Evolutionary conservation across 2,888 invertebrate species (phyloP).

Genomic region (Sinhomidia bicolor): DNA sequence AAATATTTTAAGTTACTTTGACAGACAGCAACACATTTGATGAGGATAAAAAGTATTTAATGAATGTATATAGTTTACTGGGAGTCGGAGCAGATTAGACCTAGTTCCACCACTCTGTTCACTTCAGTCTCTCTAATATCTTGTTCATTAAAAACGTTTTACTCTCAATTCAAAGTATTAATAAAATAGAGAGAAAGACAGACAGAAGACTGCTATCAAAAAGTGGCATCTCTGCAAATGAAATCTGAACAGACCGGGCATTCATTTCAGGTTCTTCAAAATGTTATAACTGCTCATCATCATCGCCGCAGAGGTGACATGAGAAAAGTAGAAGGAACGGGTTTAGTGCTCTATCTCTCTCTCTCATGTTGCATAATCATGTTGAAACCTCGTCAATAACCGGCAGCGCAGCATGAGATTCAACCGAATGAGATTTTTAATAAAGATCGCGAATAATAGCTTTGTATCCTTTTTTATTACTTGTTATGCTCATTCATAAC

Average conservation of each 20-base stretch:
- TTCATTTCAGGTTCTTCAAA: conserved; percentile 60
- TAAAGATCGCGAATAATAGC: too few relatives aligned
- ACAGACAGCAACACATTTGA: conserved; percentile 25
- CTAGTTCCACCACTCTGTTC: conserved; percentile 8
- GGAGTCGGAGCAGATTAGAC: neutral
- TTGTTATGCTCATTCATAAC: too few relatives aligned
- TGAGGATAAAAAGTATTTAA: neutral
- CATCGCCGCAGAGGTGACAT: conserved; percentile 27
- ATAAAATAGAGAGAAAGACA: neutral
- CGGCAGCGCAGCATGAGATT: too few relatives aligned
- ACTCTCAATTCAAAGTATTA: neutral
- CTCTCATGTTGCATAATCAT: conserved; percentile 27
- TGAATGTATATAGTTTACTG: neutral
- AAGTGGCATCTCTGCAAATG: conserved; percentile 30
- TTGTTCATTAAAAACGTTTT: conserved; percentile 29
- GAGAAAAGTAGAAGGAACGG: conserved; percentile 24
- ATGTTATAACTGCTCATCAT: conserved; percentile 46
- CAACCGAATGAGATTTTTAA: neutral
- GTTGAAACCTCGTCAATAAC: too few relatives aligned
- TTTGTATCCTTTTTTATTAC: too few relatives aligned
- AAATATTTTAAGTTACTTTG: conserved; percentile 51
- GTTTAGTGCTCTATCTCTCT: conserved; percentile 14
- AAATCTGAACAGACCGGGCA: conserved; percentile 54
- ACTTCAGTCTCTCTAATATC: too few relatives aligned
- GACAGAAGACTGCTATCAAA: neutral